A percentile compares a stretch with the other conserved stretches of the same genome.
These are phyloP conservation scores for Papilio protenor DNA, from an alignment of 2,888 invertebrate genomes.

Conservation along the genomic window DNA sequence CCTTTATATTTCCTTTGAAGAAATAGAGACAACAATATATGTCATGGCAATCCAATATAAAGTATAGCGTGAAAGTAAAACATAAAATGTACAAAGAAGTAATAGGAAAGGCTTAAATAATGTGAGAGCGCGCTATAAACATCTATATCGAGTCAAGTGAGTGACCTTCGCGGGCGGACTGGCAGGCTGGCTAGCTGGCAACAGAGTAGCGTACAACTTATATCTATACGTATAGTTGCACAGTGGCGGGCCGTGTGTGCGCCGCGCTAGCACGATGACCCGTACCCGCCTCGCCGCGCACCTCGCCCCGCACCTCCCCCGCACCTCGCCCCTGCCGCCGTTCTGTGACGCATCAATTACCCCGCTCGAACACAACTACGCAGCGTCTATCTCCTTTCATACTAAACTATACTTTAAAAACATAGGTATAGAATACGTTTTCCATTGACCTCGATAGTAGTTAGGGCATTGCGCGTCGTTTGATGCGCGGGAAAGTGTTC, in stretches of 20 bases:
- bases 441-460: slow-evolving; percentile 37
- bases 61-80: slow-evolving; percentile 15
- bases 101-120: slow-evolving; percentile 24
- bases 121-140: slow-evolving; percentile 45
- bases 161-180: slow-evolving; percentile 74
- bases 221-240: slow-evolving; percentile 58
- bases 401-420: neutral
- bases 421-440: slow-evolving; percentile 1
- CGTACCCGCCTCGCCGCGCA: slow-evolving; percentile 56
- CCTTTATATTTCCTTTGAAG: neutral
- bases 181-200: slow-evolving; percentile 79
- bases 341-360: slow-evolving; percentile 45
- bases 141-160: slow-evolving; percentile 57
- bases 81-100: neutral
- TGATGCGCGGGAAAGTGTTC: slow-evolving; percentile 71
- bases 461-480: slow-evolving; percentile 54
- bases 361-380: slow-evolving; percentile 24
- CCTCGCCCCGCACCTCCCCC: slow-evolving; percentile 48
- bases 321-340: slow-evolving; percentile 17
- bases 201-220: slow-evolving; percentile 71
- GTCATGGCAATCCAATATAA: neutral
- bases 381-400: neutral
- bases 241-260: slow-evolving; percentile 55
- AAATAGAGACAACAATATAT: neutral
- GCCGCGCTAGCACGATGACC: slow-evolving; percentile 75